Conservation (phyloP, 2,797 vertebrate genomes). For the Heterohyrax brucei region DNA sequence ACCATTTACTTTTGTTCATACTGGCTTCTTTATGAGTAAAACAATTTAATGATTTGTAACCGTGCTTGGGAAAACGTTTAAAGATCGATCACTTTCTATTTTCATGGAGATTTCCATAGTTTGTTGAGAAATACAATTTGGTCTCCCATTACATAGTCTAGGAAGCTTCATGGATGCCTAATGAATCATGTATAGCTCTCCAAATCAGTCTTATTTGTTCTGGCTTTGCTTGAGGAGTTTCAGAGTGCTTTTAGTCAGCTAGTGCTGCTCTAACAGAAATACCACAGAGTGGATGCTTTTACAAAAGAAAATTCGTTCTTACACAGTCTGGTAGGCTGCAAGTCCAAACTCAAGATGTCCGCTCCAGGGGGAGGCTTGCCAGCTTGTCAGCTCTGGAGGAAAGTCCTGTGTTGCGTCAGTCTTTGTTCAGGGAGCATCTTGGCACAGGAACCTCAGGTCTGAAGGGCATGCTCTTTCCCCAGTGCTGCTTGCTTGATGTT, state of each 20-base stretch:
- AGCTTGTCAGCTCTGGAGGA: no score
- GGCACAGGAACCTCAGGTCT: no score
- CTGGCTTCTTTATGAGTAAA: constrained; percentile 46
- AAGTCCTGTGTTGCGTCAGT: no score
- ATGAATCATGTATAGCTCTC: neutral
- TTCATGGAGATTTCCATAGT: constrained; percentile 14
- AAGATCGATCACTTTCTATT: constrained; percentile 56
- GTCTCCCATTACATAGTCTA: neutral
- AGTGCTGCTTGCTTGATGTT: no score
- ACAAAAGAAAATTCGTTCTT: no score
- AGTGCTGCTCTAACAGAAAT: no score
- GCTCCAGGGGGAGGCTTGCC: no score
- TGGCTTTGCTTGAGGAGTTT: constrained; percentile 53
- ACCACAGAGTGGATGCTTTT: no score
- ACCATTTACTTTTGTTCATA: constrained; percentile 8
- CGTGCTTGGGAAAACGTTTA: constrained; percentile 24
- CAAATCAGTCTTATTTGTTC: constrained; percentile 40
- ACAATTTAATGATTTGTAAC: neutral
- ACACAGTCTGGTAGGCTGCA: no score
- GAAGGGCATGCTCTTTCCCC: no score
- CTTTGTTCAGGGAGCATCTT: no score
- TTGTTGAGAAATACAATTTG: constrained; percentile 24
- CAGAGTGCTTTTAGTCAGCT: neutral
- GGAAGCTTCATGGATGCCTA: constrained; percentile 39
- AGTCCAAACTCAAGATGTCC: no score